phyloP scores from a whole-genome alignment of 2,797 vertebrate genomes.

The Smutsia gigantea region DNA sequence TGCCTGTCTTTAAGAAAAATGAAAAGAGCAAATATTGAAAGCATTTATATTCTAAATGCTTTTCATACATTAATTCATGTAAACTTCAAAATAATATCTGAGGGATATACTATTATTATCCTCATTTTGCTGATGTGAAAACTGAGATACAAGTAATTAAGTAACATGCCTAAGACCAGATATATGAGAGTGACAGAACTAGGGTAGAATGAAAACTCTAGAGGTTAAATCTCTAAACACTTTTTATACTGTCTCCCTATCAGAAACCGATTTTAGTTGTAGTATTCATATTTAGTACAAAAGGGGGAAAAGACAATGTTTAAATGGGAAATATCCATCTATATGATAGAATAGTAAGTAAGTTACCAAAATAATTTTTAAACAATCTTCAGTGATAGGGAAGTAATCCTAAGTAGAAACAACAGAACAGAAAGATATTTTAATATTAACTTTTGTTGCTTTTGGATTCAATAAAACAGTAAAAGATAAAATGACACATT shows the following conservation, averaged over 20 bases:
- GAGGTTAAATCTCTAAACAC: not conserved
- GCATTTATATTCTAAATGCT: not conserved
- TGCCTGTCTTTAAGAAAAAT: not conserved
- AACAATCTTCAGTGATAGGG: not conserved
- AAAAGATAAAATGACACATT: not conserved
- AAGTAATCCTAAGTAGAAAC: not conserved
- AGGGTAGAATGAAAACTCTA: not conserved
- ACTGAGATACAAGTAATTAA: not conserved
- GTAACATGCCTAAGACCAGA: not conserved
- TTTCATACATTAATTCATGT: not conserved
- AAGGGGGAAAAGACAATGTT: not conserved
- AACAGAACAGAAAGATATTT: not conserved
- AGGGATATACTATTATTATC: not conserved
- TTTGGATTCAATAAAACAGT: not conserved
- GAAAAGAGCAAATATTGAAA: not conserved
- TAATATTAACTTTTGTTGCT: not conserved
- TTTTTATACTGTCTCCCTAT: not conserved
- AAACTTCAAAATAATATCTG: not conserved
- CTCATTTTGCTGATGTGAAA: not conserved
- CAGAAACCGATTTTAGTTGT: not conserved
- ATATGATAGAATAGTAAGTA: not conserved
- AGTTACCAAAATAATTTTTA: not conserved
- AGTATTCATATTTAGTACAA: not conserved
- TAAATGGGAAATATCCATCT: not conserved
- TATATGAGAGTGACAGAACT: not conserved